phyloP scores from a whole-genome alignment of 2,113 vertebrate species.

The Paedocypris sp. region DNA sequence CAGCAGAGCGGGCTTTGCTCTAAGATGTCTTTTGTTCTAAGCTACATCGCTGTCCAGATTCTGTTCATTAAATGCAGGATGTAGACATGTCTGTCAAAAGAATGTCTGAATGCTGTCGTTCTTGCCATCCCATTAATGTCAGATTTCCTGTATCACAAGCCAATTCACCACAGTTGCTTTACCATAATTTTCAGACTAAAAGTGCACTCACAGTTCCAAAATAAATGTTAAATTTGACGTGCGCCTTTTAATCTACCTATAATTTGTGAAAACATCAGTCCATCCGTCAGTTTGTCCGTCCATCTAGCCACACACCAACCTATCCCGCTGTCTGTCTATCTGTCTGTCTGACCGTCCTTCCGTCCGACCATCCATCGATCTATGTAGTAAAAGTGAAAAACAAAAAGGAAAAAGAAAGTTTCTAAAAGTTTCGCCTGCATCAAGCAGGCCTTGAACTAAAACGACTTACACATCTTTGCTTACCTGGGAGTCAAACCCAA shows the following conservation, averaged over 20 bases:
- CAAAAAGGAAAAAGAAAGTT: neutral
- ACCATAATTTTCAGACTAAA: too few species aligned
- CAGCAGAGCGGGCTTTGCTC: neutral
- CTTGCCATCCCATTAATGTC: neutral
- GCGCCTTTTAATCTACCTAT: too few species aligned
- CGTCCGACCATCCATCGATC: neutral
- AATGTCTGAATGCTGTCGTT: neutral
- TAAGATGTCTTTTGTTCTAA: neutral
- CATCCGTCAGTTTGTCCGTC: neutral
- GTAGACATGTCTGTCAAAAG: neutral
- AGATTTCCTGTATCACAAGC: neutral
- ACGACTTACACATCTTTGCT: too few species aligned
- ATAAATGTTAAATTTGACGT: too few species aligned
- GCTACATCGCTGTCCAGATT: constrained; percentile 7
- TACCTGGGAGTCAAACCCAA: too few species aligned
- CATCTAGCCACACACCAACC: neutral
- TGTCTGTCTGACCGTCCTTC: neutral
- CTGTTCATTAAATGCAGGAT: constrained; percentile 1
- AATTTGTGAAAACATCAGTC: too few species aligned
- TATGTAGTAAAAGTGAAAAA: neutral
- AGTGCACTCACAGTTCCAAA: too few species aligned
- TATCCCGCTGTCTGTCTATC: neutral
- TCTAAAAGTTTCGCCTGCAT: too few species aligned
- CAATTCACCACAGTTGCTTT: too few species aligned
- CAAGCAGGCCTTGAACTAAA: too few species aligned